Evolutionary conservation across 2,113 vertebrate genomes (phyloP), one percentile per base, ranked within the genome.

Genomic region (Salvelinus sp.): DNA sequence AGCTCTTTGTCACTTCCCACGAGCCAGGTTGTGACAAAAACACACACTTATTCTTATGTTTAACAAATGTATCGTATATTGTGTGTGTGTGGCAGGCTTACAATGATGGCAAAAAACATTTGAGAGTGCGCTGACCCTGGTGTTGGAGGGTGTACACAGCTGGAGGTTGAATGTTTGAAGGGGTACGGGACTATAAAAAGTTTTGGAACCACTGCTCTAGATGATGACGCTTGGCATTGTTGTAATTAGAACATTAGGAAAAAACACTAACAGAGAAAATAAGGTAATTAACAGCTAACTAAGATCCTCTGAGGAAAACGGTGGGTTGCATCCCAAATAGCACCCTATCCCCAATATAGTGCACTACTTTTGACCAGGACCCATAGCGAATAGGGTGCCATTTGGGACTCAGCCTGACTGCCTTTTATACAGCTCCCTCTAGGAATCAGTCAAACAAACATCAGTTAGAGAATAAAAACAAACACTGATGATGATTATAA

Each of bases 271-370:
- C 33, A 69, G 16, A 69, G 6, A 69, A 48, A 69, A 69, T 48
- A 69, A 48, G 68, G 33, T 23, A 69, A 69, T 69, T 44, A 69
- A 3, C 60, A 23, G 60, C 22, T 23, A 9, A 63, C 60, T 63
- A 23, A 63, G n/a, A 14, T n/a, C 20, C 20, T 23, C n/a, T 63
- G 60, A 22, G 48, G 3, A 50, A 38, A 38, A 7, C 6, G 1
- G 6, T 30, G 6, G 6, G 33, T 7, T 38, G 33, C 0, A 16
- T 50, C 48, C 48, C 13, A 50, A 50, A 50, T 3, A 50, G 48
- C 13, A 16, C 48, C 48, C 10, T 22, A 63, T 63, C n/a, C 18
- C 60, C 60, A 7, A 20, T 22, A 16, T 63, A 38, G 33, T 38
- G 6, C 33, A 6, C 33, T 38, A 38, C 6, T 38, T 38, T 38